phyloP scores from a whole-genome alignment of 2,888 invertebrate genomes.

The Pomacea canaliculata region DNA sequence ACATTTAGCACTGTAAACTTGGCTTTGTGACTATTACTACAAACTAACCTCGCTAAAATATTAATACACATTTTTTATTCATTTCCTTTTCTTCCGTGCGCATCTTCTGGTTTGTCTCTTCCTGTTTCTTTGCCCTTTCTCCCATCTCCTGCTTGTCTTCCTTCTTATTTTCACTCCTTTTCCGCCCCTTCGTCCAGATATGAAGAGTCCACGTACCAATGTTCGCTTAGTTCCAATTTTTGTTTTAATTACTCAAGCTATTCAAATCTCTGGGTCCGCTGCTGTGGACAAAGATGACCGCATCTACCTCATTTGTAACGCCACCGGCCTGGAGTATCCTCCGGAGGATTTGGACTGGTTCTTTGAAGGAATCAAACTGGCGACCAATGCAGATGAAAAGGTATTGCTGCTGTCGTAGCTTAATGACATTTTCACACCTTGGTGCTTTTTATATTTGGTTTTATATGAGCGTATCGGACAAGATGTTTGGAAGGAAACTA shows the following conservation, averaged over 20 bases:
- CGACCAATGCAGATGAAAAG: constrained; percentile 41
- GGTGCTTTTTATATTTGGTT: too few relatives aligned
- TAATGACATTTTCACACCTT: too few relatives aligned
- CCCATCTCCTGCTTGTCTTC: not conserved
- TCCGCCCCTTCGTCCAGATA: not conserved
- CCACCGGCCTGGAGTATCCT: constrained; percentile 48
- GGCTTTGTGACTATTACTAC: too few relatives aligned
- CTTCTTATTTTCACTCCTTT: not conserved
- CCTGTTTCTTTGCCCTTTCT: not conserved
- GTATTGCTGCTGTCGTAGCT: constrained; percentile 19
- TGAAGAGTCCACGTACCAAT: not conserved
- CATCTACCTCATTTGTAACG: constrained; percentile 52
- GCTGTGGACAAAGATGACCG: constrained; percentile 49
- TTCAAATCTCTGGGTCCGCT: constrained; percentile 40
- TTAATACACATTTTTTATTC: too few relatives aligned
- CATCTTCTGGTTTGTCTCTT: too few relatives aligned
- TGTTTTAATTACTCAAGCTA: constrained; percentile 25
- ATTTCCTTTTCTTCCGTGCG: too few relatives aligned
- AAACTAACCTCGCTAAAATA: too few relatives aligned
- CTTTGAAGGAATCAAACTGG: constrained; percentile 47
- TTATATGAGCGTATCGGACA: too few relatives aligned
- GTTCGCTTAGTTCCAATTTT: not conserved
- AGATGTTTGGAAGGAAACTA: too few relatives aligned
- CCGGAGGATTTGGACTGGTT: constrained; percentile 58
- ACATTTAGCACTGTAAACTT: too few relatives aligned